Base-by-base conservation (phyloP, 2,797 vertebrate species). In the Chaetodon trifasciatus region DNA sequence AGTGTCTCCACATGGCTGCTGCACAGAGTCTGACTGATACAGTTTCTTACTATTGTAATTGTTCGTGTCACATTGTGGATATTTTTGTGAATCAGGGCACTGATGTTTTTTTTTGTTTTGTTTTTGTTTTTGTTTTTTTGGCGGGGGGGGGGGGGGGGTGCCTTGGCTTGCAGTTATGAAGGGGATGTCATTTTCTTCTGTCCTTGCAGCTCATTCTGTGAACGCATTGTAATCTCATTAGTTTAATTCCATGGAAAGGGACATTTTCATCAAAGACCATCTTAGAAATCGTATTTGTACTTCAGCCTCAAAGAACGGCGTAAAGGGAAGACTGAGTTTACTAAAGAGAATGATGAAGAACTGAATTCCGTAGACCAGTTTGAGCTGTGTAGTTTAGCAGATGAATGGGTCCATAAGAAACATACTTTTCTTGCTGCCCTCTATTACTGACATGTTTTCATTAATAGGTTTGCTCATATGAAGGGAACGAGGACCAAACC, bases 261-360 rank as follows among this genome's bases (percentile, higher is more conserved):
- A 74, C 1, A 6, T 53, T 69, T 79, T 78, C 13, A 60, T 67
- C 35, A 15, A 1, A 58, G 23, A 53, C 46, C 28, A 60, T 57
- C 44, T 62, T 19, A 65, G 55, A 76, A 77, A 35, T 32, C 24
- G 17, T 64, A 13, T 55, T 32, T 47, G 32, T 46, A 28, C n/a
- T 60, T 76, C 44, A 69, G 70, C 73, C 44, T 57, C 75, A 40
- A 57, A 73, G 42, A 76, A 76, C 2, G 5, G 37, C 70, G n/a
- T 63, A 76, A 89, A 87, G 76, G 79, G 71, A 88, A 79, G 49
- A 70, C 19, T 52, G 12, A 73, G 35, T 70, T 63, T 37, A 24
- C 28, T 56, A 46, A 12, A 23, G 61, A 65, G 21, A 47, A 13
- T n/a, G 15, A 40, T 28, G 7, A 5, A 23, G 6, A 42, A 52